These are phyloP conservation scores for Wiebesia pumilae DNA, from an alignment of 1,140 invertebrate genomes.

Conservation along the genomic window DNA sequence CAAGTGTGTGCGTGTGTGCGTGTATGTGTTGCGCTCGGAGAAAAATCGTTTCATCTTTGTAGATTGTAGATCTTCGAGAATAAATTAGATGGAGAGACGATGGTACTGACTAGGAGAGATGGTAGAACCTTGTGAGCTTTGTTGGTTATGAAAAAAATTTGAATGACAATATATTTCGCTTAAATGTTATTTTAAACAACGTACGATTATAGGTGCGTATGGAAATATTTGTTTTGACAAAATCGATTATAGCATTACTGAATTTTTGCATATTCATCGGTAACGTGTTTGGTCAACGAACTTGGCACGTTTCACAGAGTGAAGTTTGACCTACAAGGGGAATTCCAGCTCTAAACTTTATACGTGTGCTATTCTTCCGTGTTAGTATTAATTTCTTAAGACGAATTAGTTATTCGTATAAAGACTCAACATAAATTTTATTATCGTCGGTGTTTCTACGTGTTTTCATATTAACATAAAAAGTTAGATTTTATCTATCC, in stretches of 20 bases:
- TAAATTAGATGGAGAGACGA: slow-evolving; percentile 7
- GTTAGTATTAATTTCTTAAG: too few species aligned
- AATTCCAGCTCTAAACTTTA: background rate
- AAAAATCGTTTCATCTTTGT: background rate
- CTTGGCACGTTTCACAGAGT: background rate
- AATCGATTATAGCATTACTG: background rate
- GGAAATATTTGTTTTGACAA: background rate
- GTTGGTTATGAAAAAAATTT: background rate
- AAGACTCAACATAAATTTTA: too few species aligned
- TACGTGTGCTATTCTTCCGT: background rate
- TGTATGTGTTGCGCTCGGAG: background rate
- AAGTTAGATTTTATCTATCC: too few species aligned
- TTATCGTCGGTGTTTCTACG: too few species aligned
- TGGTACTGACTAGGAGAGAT: background rate
- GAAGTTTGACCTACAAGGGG: background rate
- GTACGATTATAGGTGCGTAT: background rate
- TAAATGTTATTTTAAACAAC: background rate
- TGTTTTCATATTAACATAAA: too few species aligned
- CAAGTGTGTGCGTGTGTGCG: background rate
- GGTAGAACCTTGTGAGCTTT: background rate
- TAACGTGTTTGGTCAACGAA: background rate
- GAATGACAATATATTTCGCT: background rate
- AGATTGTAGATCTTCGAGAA: background rate
- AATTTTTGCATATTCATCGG: background rate
- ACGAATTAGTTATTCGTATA: too few species aligned